Evolutionary conservation across 2,888 invertebrate genomes (phyloP).

Genomic region (Ischnura elegans): DNA sequence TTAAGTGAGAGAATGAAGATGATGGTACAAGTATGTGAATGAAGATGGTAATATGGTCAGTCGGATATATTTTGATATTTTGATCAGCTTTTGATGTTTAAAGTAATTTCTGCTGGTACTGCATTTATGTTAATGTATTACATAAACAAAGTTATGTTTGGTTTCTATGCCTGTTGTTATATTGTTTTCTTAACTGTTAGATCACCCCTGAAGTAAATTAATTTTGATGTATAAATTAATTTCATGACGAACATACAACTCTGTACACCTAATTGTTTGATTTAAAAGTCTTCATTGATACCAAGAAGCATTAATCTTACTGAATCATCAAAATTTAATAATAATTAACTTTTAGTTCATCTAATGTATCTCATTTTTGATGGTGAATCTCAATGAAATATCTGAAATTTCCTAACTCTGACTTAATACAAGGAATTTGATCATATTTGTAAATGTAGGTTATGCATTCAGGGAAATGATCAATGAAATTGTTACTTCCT

Average conservation of each 20-base stretch:
- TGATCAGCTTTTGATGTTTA: background rate
- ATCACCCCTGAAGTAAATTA: background rate
- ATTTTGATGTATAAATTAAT: background rate
- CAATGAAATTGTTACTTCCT: background rate
- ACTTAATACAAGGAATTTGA: background rate
- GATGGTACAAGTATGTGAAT: background rate
- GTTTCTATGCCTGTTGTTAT: background rate
- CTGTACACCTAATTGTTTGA: background rate
- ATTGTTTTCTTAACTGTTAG: background rate
- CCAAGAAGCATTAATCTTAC: background rate
- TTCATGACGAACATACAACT: background rate
- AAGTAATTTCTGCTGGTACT: background rate
- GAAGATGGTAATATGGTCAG: background rate
- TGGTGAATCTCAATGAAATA: background rate
- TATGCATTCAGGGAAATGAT: background rate
- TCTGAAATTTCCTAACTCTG: background rate
- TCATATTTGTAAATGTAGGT: background rate
- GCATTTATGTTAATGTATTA: background rate
- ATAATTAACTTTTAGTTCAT: background rate
- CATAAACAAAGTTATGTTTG: background rate
- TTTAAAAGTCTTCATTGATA: background rate
- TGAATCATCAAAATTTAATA: background rate
- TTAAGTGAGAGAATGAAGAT: background rate
- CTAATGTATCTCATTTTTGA: background rate
- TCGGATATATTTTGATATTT: background rate